phyloP scores from a whole-genome alignment of 30 jellyfish, hydroid and myxozoan species.

The Catostylus mosaicus region DNA sequence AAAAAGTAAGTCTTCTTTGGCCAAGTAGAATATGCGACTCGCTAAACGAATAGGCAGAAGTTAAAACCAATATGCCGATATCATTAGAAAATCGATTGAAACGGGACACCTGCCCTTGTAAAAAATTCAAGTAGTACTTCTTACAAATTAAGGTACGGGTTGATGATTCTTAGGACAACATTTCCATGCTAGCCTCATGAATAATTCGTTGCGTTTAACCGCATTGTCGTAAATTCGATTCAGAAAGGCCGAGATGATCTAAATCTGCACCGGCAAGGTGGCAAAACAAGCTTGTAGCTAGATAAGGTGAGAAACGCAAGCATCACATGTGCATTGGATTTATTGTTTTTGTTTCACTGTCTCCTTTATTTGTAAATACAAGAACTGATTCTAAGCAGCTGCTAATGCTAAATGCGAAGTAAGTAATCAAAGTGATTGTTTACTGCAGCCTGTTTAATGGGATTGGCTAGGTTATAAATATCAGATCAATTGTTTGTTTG shows the following conservation, averaged over 20 bases:
- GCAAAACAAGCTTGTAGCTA: not conserved
- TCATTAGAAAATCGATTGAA: not conserved
- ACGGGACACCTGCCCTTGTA: slow-evolving; percentile 5
- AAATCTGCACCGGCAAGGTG: slow-evolving; percentile 15
- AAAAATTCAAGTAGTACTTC: slow-evolving; percentile 30
- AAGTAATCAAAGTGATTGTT: not conserved
- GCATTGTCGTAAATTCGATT: slow-evolving; percentile 23
- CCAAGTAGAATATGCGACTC: not conserved
- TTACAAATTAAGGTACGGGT: slow-evolving; percentile 47
- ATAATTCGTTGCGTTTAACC: slow-evolving; percentile 41
- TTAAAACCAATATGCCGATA: not conserved
- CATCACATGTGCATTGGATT: not conserved
- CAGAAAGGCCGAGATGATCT: slow-evolving; percentile 17
- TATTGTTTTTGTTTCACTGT: not conserved
- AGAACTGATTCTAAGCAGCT: not conserved
- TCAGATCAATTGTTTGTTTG: not conserved
- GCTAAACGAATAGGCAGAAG: not conserved
- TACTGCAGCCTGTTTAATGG: not conserved
- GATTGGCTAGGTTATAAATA: not conserved
- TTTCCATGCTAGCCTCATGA: slow-evolving; percentile 11
- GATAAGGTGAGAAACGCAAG: not conserved
- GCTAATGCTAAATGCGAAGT: not conserved
- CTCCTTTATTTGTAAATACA: not conserved
- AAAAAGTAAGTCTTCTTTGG: not conserved
- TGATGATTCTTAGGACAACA: slow-evolving; percentile 24